A percentile compares a stretch with the other conserved stretches of the same genome.
phyloP scores from a whole-genome alignment of 2,113 vertebrate genomes.

The Plecturocebus donacophilus region DNA sequence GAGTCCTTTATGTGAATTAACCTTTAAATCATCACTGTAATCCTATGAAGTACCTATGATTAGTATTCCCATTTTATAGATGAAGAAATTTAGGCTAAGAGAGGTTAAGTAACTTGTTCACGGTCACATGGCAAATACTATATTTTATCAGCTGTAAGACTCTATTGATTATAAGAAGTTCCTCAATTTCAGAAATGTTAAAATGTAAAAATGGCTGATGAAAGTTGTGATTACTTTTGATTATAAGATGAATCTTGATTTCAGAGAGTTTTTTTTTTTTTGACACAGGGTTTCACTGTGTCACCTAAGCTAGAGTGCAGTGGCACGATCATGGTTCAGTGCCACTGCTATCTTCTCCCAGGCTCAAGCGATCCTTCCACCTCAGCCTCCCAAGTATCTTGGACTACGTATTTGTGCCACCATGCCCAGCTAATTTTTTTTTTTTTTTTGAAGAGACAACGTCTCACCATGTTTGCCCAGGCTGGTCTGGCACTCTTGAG shows the following conservation, averaged over 20 bases:
- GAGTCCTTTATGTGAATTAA: constrained; percentile 18
- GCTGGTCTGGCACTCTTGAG: too few species aligned
- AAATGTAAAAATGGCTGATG: constrained; percentile 17
- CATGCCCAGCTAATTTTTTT: too few species aligned
- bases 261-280: neutral
- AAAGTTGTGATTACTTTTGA: neutral
- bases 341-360: too few species aligned
- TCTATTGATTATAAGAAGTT: neutral
- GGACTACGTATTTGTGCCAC: too few species aligned
- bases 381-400: too few species aligned
- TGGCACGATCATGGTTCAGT: too few species aligned
- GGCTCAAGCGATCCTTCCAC: too few species aligned
- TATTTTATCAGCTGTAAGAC: neutral
- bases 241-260: constrained; percentile 21
- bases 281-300: too few species aligned
- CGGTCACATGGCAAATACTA: neutral
- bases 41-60: constrained; percentile 18
- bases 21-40: neutral
- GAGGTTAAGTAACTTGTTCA: constrained; percentile 18
- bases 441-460: too few species aligned
- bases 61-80: neutral
- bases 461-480: too few species aligned
- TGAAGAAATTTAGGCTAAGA: constrained; percentile 8
- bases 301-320: too few species aligned
- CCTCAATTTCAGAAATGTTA: neutral